Evolutionary conservation across 2,113 vertebrate genomes (phyloP).

Genomic region (Centropus unirufus): DNA sequence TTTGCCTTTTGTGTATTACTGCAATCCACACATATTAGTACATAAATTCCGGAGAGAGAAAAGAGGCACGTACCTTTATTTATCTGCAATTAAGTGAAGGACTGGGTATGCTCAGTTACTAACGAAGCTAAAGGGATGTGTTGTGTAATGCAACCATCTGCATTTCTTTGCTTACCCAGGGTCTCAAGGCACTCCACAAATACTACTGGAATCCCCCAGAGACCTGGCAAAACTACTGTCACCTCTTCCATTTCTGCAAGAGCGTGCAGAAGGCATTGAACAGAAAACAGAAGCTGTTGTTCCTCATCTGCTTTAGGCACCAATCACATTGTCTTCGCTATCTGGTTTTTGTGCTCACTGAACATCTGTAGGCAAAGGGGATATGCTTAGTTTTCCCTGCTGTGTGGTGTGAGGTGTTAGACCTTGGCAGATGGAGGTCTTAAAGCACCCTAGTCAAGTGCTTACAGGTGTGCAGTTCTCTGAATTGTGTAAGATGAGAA

Average conservation of each 20-base stretch:
- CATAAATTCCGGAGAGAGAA: background rate
- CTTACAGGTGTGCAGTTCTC: background rate
- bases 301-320: background rate
- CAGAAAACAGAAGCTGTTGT: background rate
- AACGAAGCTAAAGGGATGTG: background rate
- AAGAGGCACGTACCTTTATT: background rate
- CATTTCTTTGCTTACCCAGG: background rate
- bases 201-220: background rate
- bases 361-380: background rate
- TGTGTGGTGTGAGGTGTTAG: accelerated
- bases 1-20: background rate
- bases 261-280: background rate
- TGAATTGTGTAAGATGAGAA: background rate
- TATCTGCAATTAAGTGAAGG: background rate
- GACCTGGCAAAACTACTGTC: background rate
- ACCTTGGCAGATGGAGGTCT: background rate
- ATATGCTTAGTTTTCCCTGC: background rate
- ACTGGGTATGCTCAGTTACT: background rate
- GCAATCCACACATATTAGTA: background rate
- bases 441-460: background rate
- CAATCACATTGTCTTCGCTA: background rate
- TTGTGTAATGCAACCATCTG: background rate
- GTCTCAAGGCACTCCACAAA: background rate
- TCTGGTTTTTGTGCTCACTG: background rate
- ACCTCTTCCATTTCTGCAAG: background rate